A percentile compares a stretch with the other conserved stretches of the same genome.
Conservation (phyloP, 2,113 vertebrate genomes). For the Falco punctatus region DNA sequence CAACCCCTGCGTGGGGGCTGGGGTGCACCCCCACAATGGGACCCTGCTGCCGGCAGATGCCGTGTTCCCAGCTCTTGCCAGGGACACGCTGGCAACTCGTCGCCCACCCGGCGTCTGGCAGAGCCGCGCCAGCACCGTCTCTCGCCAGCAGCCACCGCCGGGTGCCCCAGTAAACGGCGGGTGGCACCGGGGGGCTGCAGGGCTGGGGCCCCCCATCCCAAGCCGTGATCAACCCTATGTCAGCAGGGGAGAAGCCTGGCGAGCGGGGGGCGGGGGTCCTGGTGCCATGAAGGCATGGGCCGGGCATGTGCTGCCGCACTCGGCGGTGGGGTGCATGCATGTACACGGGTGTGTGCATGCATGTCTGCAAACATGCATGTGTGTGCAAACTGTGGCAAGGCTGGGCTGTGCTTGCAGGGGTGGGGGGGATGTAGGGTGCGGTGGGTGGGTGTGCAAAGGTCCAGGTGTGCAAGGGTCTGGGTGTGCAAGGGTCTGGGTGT, state of each 20-base stretch:
- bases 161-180: neutral
- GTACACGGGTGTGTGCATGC: accelerated
- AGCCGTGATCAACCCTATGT: accelerated
- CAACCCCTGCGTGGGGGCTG: neutral
- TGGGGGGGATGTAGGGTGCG: neutral
- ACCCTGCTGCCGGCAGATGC: neutral
- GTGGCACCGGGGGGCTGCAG: neutral
- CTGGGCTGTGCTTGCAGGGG: neutral
- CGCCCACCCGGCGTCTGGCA: slow-evolving; percentile 66
- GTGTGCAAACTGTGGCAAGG: neutral
- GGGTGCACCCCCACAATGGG: neutral
- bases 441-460: neutral
- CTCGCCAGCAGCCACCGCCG: neutral
- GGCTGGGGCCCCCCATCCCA: neutral
- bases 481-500: neutral
- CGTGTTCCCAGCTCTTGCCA: slow-evolving; percentile 21
- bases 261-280: neutral
- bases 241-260: neutral
- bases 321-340: accelerated
- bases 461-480: neutral
- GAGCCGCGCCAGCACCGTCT: neutral
- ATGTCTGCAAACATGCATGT: neutral
- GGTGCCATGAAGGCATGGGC: accelerated
- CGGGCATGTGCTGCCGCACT: accelerated
- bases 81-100: neutral